These are phyloP conservation scores for Eutrigla gurnardus DNA, from an alignment of 2,797 vertebrate genomes.

Conservation along the genomic window DNA sequence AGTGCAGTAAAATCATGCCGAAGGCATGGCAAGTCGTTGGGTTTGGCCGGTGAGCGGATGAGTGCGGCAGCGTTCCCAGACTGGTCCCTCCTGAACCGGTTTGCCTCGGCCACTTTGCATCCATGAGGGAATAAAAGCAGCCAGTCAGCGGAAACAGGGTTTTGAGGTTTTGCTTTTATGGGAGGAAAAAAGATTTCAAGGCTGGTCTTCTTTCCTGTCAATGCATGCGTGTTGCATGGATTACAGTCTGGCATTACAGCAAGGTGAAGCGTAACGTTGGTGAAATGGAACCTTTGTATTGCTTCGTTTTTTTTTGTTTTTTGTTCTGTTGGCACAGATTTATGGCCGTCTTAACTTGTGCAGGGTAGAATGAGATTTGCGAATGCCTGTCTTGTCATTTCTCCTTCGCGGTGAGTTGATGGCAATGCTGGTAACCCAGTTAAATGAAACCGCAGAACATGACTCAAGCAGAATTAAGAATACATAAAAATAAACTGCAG, in stretches of 20 bases:
- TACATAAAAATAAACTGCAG: conserved; percentile 65
- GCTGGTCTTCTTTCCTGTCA: conserved; percentile 59
- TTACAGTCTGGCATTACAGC: conserved; percentile 52
- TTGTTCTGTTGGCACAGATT: conserved; percentile 38
- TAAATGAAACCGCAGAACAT: conserved; percentile 67
- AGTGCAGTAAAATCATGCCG: conserved; percentile 62
- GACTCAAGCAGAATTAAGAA: conserved; percentile 70
- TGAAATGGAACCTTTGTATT: conserved; percentile 52
- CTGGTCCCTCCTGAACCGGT: conserved; percentile 52
- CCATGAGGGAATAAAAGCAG: conserved; percentile 73
- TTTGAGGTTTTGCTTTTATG: conserved; percentile 75
- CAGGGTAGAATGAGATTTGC: conserved; percentile 27
- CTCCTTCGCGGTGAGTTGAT: conserved; percentile 56
- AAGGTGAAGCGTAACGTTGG: conserved; percentile 52
- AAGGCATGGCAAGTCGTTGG: conserved; percentile 59
- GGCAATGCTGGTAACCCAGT: conserved; percentile 67
- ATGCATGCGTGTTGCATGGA: conserved; percentile 38
- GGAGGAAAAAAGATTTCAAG: conserved; percentile 73
- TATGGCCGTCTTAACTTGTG: conserved; percentile 16
- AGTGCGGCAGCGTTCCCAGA: conserved; percentile 71
- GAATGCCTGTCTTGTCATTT: conserved; percentile 56
- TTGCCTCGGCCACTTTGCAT: conserved; percentile 56
- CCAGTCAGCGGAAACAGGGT: conserved; percentile 78
- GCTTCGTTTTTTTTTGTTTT: conserved; percentile 45
- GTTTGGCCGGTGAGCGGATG: conserved; percentile 65